phyloP scores from a whole-genome alignment of 2,888 invertebrate genomes.

The Ceriagrion tenellum region DNA sequence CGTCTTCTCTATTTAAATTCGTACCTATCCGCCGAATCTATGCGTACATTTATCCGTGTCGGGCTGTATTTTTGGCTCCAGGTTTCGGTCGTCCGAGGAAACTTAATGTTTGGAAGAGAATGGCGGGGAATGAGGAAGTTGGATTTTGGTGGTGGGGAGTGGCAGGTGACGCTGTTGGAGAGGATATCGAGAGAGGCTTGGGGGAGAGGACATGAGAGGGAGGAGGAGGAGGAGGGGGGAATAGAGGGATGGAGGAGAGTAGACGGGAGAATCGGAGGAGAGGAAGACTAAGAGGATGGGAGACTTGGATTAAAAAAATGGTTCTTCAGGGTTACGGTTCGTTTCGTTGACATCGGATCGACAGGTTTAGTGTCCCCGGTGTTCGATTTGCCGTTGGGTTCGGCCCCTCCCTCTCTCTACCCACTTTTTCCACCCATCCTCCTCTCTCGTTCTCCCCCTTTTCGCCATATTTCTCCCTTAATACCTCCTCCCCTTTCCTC shows the following conservation, averaged over 20 bases:
- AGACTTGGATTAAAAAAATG: slow-evolving; percentile 56
- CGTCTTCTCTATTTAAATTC: not conserved
- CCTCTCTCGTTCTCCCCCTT: not conserved
- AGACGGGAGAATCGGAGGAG: not conserved
- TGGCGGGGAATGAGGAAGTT: not conserved
- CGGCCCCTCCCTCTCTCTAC: not conserved
- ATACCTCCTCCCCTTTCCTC: not conserved
- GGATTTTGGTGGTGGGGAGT: not conserved
- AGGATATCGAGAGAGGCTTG: not conserved
- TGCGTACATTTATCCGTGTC: not conserved
- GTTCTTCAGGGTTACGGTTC: slow-evolving; percentile 64
- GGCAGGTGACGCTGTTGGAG: not conserved
- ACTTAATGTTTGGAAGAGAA: slow-evolving; percentile 6
- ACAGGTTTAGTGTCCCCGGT: slow-evolving; percentile 53
- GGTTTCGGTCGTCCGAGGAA: not conserved
- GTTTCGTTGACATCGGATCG: slow-evolving; percentile 59
- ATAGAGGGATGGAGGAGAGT: not conserved
- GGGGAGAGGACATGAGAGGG: not conserved
- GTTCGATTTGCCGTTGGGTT: slow-evolving; percentile 37
- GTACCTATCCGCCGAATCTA: not conserved
- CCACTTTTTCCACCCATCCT: not conserved
- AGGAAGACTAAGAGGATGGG: not conserved
- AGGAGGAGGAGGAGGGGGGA: not conserved
- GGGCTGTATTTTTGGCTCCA: not conserved
- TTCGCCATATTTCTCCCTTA: slow-evolving; percentile 31